Base-by-base conservation (phyloP, 1,140 invertebrate genomes). In the Oscheius sp. region DNA sequence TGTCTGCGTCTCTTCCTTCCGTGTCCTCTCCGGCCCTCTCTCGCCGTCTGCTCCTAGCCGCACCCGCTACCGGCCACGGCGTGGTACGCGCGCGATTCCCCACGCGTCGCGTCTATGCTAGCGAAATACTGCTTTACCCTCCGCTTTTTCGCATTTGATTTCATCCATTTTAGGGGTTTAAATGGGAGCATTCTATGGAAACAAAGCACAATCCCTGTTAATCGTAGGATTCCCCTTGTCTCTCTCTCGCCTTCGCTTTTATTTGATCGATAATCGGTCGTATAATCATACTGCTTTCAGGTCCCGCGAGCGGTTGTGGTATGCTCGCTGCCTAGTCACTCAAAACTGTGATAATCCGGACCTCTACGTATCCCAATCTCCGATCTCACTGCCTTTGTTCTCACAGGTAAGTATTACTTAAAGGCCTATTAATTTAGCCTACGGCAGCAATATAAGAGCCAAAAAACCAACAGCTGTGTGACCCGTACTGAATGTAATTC, bases 51-150 rank as follows among this genome's bases (percentile, higher is more conserved):
- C n/a, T 10, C 63, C 10, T 38, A 13, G 13, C 20, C 29, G 63
- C 63, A 13, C 15, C 36, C n/a, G 31, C 29, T 38, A 34, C 63
- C 63, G 36, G 32, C 63, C 63, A 65, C 63, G 34, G 36, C 63
- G 63, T 65, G 63, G 63, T 65, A 65, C 63, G 63, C 31, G 63
- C 32, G 28, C 59, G 29, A 31, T 36, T 34, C 29, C 59, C 13
- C 59, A 55, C 28, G 49, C 49, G 49, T 7, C 49, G 49, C 49
- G 49, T 55, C 28, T 55, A 20, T 26, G 4, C 23, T 26, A 7
- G 4, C 28, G 7, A 55, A 55, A 23, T n/a, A n/a, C n/a, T n/a
- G n/a, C n/a, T n/a, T n/a, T n/a, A n/a, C 52, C 52, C 52, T 23
- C 23, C 52, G n/a, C 23, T 23, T 28, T 23, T 23, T 20, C 52